These are phyloP conservation scores for Lacerta viridis DNA, from an alignment of 2,797 vertebrate genomes.

Conservation along the genomic window DNA sequence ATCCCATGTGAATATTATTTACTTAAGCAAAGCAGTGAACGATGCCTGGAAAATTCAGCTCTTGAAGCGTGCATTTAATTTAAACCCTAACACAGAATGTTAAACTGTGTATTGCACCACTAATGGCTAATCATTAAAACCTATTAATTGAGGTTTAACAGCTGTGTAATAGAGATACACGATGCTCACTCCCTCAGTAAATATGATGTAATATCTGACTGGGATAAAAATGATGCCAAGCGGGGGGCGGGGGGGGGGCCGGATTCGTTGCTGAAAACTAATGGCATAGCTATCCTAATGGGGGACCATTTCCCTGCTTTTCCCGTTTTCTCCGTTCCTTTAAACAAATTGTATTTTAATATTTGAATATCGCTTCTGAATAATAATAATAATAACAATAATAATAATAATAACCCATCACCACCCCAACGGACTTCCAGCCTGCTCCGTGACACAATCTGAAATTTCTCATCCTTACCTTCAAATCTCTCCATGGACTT, in stretches of 20 bases:
- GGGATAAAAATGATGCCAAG: background rate
- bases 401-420: no score
- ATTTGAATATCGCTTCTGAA: no score
- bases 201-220: slow-evolving; percentile 56
- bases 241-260: no score
- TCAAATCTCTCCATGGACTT: no score
- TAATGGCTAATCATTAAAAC: slow-evolving; percentile 76
- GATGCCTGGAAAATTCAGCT: slow-evolving; percentile 32
- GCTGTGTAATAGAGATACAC: slow-evolving; percentile 76
- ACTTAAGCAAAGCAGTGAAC: slow-evolving; percentile 14
- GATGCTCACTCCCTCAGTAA: slow-evolving; percentile 67
- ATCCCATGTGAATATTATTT: slow-evolving; percentile 37
- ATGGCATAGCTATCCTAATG: background rate
- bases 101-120: slow-evolving; percentile 74
- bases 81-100: slow-evolving; percentile 64
- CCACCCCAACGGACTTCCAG: no score
- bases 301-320: no score
- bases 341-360: no score
- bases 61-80: slow-evolving; percentile 72
- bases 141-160: slow-evolving; percentile 78
- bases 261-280: background rate
- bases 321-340: no score
- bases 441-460: no score
- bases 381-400: no score
- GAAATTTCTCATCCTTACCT: no score